Evolutionary conservation across 2,113 vertebrate species (phyloP), one percentile per base, ranked within the genome.

Genomic region (sheep (Ovis aries)): DNA sequence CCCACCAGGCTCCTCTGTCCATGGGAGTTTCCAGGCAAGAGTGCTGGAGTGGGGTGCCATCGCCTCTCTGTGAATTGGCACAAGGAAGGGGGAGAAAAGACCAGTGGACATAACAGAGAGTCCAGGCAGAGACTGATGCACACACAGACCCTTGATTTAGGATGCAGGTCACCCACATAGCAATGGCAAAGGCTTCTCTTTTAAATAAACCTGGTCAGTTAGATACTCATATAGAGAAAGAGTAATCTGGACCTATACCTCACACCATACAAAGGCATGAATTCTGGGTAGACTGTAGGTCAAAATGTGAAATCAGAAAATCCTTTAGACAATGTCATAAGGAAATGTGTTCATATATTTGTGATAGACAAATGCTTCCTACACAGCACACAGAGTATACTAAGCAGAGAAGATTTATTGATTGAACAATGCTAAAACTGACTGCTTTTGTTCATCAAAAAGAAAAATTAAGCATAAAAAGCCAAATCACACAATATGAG

Each of bases 41-140:
- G 11, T 6, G 1, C 59, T 60, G 12, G 12, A 13, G 59, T 60
- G 11, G 59, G 59, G 59, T 14, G 27, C 59, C 59, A 13, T 60
- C 2, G 12, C 59, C 59, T 29, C 12, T 12, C 59, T 0, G 0
- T 23, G 23, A 7, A 55, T 10, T 48, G 36, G 29, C 29, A 55
- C 21, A 80, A 60, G 19, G 25, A 50, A 43, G 80, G 80, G 45
- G 29, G 2, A 5, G 23, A 40, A 81, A 52, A 82, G 23, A 36
- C 25, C 60, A 90, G 5, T 57, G 40, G 64, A 52, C n/a, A 60
- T 15, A 77, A 43, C 52, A 59, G 40, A 57, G 19, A 60, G 48
- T 50, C 50, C 60, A 23, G 29, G 27, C 36, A 45, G n/a, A 82
- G 23, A 57, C 50, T 31, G 50, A 57, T 3, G 12, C 9, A 31